Conservation (phyloP, 2,113 vertebrate genomes). For the Trichomycterus rosablanca region DNA sequence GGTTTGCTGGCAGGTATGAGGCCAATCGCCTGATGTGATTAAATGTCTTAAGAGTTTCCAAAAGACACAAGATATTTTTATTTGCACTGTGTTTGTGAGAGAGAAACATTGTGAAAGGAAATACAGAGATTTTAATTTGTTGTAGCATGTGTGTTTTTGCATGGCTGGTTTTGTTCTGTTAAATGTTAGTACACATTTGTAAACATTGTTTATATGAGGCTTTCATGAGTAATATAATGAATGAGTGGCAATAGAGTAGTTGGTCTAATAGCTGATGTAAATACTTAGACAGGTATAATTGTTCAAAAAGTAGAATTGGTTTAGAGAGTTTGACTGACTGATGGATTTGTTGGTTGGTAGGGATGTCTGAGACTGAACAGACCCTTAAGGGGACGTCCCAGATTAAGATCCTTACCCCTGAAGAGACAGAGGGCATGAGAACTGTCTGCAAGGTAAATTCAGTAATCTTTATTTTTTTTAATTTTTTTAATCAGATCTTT, state of each 20-base stretch:
- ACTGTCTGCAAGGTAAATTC: slow-evolving; percentile 83
- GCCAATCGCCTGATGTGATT: slow-evolving; percentile 23
- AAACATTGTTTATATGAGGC: too few species aligned
- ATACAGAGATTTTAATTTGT: too few species aligned
- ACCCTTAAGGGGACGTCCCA: slow-evolving; percentile 96
- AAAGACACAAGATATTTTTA: too few species aligned
- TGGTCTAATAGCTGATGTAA: slow-evolving; percentile 7
- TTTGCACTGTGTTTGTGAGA: slow-evolving; percentile 3
- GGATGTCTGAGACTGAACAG: slow-evolving; percentile 97
- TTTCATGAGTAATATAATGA: background rate
- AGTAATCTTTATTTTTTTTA: background rate
- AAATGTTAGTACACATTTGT: too few species aligned
- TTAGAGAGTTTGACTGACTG: background rate
- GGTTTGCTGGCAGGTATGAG: slow-evolving; percentile 50
- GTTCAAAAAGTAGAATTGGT: background rate
- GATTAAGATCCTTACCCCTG: slow-evolving; percentile 88
- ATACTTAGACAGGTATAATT: background rate
- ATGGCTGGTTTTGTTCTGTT: too few species aligned
- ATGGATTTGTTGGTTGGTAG: slow-evolving; percentile 57
- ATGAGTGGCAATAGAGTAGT: slow-evolving; percentile 1
- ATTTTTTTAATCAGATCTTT: background rate
- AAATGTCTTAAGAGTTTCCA: too few species aligned
- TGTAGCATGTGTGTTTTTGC: too few species aligned
- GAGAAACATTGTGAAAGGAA: background rate
- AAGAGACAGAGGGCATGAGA: slow-evolving; percentile 94